Conservation (phyloP, 2,113 vertebrate species). For the Vireo altiloquus region DNA sequence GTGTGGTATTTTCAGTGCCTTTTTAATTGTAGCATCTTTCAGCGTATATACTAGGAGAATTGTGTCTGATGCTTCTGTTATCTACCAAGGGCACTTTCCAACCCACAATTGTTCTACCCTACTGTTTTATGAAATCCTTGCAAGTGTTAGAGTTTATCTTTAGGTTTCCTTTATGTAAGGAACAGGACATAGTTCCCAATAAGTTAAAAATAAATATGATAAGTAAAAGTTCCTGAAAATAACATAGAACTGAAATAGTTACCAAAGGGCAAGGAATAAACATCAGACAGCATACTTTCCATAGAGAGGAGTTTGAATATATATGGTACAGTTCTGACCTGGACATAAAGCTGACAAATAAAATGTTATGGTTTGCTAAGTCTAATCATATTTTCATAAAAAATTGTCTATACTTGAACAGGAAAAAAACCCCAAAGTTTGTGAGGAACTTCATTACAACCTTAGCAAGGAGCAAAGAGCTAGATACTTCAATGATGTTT, state of each 20-base stretch:
- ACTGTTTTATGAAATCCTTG: background rate
- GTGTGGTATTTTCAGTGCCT: background rate
- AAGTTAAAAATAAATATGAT: background rate
- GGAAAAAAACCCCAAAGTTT: background rate
- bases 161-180: background rate
- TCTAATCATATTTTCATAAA: background rate
- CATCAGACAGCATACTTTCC: background rate
- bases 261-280: background rate
- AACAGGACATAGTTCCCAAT: background rate
- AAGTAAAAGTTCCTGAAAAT: background rate
- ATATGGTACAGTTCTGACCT: background rate
- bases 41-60: background rate
- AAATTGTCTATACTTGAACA: background rate
- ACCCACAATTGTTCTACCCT: background rate
- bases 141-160: background rate
- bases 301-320: background rate
- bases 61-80: background rate
- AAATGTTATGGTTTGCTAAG: background rate
- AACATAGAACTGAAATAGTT: background rate
- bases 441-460: background rate
- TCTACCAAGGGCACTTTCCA: background rate
- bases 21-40: background rate
- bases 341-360: background rate
- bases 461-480: background rate
- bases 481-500: background rate